Conservation (phyloP, 1,140 invertebrate genomes). For the Cepaea nemoralis region DNA sequence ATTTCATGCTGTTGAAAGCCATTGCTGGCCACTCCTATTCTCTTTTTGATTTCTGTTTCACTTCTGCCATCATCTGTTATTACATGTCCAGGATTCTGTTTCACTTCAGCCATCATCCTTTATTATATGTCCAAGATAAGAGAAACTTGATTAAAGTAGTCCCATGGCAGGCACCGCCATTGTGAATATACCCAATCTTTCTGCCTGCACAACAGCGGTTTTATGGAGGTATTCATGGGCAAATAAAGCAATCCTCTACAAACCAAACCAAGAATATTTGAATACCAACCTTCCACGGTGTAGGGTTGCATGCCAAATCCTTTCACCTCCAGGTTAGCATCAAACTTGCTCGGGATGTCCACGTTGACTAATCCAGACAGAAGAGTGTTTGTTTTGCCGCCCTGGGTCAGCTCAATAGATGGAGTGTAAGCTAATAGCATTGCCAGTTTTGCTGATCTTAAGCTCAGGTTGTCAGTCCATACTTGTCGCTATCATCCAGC, state of each 20-base stretch:
- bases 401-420: constrained; percentile 52
- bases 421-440: constrained; percentile 56
- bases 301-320: constrained; percentile 54
- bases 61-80: no score
- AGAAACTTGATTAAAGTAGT: no score
- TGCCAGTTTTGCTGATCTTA: constrained; percentile 45
- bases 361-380: constrained; percentile 51
- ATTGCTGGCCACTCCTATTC: no score
- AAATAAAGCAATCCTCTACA: constrained; percentile 31
- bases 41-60: no score
- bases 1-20: no score
- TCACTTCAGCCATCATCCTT: no score
- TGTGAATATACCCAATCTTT: no score
- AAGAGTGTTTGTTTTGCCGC: constrained; percentile 46
- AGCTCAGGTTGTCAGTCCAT: constrained; percentile 57
- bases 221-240: constrained; percentile 41
- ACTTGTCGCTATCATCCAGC: constrained; percentile 59
- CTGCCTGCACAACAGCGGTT: no score
- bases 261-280: no score
- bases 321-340: constrained; percentile 50
- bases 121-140: no score
- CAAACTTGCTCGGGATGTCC: constrained; percentile 38
- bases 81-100: no score
- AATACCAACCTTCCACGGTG: constrained; percentile 10
- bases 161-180: no score